phyloP scores from a whole-genome alignment of 2,888 invertebrate genomes.

The Alitta virens region DNA sequence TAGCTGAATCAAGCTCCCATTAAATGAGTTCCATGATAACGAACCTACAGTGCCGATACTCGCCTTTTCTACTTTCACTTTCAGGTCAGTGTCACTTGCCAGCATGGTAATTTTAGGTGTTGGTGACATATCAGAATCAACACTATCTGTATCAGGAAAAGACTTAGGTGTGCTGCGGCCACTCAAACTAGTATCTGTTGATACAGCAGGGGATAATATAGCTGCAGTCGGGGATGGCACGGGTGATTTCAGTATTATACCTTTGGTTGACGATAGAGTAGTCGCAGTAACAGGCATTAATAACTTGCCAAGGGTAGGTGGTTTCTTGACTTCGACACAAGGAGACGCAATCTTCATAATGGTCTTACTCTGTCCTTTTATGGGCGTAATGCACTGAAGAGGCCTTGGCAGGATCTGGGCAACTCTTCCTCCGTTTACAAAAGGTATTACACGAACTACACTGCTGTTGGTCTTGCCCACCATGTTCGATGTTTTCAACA shows the following conservation, averaged over 20 bases:
- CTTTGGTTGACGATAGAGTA: neutral
- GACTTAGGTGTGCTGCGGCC: neutral
- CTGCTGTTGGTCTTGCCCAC: neutral
- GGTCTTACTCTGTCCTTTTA: constrained; percentile 1
- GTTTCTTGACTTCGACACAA: neutral
- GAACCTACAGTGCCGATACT: constrained; percentile 12
- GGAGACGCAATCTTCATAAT: neutral
- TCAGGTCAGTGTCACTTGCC: neutral
- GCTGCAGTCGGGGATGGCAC: neutral
- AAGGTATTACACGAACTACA: constrained; percentile 2
- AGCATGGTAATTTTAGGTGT: neutral
- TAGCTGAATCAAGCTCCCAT: neutral
- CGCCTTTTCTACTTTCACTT: constrained; percentile 2
- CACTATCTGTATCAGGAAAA: neutral
- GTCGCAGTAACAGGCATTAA: neutral
- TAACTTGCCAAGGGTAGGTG: neutral
- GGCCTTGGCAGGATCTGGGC: constrained; percentile 9
- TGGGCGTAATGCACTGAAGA: constrained; percentile 1
- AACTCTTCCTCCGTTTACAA: constrained; percentile 4
- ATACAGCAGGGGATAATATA: neutral
- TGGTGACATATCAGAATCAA: neutral
- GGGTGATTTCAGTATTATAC: neutral
- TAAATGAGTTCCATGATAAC: constrained; percentile 4
- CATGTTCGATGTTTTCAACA: neutral
- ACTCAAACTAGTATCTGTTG: neutral